Conservation (phyloP, 1,140 invertebrate species). For the Drosophila arizonae region DNA sequence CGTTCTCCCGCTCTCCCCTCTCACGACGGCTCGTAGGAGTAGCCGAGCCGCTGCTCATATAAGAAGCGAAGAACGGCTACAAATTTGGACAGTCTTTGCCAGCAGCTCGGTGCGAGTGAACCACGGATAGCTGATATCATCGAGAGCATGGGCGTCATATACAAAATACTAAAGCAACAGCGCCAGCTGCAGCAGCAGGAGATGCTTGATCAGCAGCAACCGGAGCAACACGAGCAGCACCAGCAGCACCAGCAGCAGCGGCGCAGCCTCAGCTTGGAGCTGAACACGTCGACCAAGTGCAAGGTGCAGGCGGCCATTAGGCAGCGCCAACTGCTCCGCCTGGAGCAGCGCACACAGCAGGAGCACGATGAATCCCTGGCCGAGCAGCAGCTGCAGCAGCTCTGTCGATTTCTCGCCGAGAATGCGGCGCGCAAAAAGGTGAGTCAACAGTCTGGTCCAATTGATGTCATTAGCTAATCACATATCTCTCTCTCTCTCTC, state of each 20-base stretch:
- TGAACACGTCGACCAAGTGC: conserved; percentile 58
- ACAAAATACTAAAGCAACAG: conserved; percentile 76
- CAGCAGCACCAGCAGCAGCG: conserved; percentile 53
- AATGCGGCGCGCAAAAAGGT: conserved; percentile 71
- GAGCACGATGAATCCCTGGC: conserved; percentile 21
- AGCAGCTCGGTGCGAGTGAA: conserved; percentile 34
- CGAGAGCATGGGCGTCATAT: conserved; percentile 70
- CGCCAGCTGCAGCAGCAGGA: conserved; percentile 40
- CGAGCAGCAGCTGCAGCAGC: conserved; percentile 68
- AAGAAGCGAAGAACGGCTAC: conserved; percentile 35
- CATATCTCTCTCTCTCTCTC: no score
- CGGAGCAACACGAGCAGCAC: conserved; percentile 12
- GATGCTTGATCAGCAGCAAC: conserved; percentile 38
- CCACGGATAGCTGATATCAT: not conserved
- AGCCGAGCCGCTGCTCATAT: conserved; percentile 40
- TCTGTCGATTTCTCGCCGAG: conserved; percentile 73
- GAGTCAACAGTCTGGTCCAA: not conserved
- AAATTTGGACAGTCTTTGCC: conserved; percentile 55
- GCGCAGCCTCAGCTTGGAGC: conserved; percentile 50
- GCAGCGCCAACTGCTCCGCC: conserved; percentile 55
- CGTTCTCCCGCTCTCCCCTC: conserved; percentile 8
- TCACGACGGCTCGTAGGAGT: conserved; percentile 2
- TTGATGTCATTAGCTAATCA: conserved; percentile 2
- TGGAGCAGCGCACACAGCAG: conserved; percentile 26
- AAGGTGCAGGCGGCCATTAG: conserved; percentile 67